phyloP scores from a whole-genome alignment of 2,797 vertebrate species.

The Erethizon dorsatum region DNA sequence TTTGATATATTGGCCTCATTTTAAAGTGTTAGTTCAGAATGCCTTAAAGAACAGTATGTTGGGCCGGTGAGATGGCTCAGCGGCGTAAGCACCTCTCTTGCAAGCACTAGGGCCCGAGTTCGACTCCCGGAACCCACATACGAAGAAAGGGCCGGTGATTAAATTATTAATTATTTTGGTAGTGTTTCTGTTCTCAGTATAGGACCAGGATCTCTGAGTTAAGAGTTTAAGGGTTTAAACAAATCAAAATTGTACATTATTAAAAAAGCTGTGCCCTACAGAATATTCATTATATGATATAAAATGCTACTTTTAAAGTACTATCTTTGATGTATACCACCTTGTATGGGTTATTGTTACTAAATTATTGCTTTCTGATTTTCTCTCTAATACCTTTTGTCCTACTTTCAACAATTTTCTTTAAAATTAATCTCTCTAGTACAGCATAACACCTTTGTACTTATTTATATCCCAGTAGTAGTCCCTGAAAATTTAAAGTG shows the following conservation, averaged over 20 bases:
- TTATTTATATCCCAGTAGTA: neutral
- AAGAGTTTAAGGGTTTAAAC: constrained; percentile 43
- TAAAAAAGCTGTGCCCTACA: neutral
- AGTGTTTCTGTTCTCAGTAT: constrained; percentile 16
- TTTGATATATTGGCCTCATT: neutral
- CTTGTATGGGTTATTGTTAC: neutral
- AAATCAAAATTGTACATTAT: constrained; percentile 48
- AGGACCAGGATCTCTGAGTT: constrained; percentile 34
- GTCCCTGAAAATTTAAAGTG: constrained; percentile 35
- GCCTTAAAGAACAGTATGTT: neutral
- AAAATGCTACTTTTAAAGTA: constrained; percentile 52
- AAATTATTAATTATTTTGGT: constrained; percentile 62
- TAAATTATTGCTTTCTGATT: neutral
- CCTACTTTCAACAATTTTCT: constrained; percentile 51
- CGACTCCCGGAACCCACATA: too few species aligned
- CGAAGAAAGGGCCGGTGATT: neutral
- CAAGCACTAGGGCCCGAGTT: too few species aligned
- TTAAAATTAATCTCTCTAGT: constrained; percentile 44
- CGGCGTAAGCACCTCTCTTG: too few species aligned
- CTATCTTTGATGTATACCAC: neutral
- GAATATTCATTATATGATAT: constrained; percentile 37
- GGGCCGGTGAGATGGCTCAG: too few species aligned
- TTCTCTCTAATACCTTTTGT: constrained; percentile 3
- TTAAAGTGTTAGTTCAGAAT: constrained; percentile 54
- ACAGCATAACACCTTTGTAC: neutral